These are phyloP conservation scores for Epizoanthus illoricatus DNA, from an alignment of 92 coral and sea anemone species.

Conservation along the genomic window DNA sequence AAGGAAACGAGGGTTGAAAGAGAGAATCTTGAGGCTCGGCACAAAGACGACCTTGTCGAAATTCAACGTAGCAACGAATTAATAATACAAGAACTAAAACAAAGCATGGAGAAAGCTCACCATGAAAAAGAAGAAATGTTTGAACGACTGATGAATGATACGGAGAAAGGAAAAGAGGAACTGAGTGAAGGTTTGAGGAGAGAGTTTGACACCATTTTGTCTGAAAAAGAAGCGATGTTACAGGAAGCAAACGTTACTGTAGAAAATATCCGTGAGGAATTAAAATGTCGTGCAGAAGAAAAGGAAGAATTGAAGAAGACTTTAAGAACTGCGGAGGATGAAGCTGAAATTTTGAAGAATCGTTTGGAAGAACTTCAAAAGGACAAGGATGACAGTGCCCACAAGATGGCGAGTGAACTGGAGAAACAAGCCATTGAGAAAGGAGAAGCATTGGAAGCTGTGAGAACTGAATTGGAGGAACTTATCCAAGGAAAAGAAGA, in stretches of 20 bases:
- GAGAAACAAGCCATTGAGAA: constrained; percentile 38
- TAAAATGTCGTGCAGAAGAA: constrained; percentile 19
- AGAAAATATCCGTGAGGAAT: constrained; percentile 32
- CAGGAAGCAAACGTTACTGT: constrained; percentile 31
- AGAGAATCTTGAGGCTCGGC: constrained; percentile 46
- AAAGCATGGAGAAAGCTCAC: constrained; percentile 57
- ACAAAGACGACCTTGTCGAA: constrained; percentile 27
- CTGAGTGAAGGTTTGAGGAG: constrained; percentile 48
- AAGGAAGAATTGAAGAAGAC: constrained; percentile 28
- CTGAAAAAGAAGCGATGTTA: constrained; percentile 49
- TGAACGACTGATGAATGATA: constrained; percentile 63
- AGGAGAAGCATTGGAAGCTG: constrained; percentile 40
- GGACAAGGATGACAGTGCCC: constrained; percentile 17
- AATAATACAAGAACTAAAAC: constrained; percentile 47
- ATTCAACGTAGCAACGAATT: constrained; percentile 32
- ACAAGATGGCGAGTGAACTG: constrained; percentile 33
- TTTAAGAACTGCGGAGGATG: constrained; percentile 39
- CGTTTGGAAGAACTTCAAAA: constrained; percentile 36
- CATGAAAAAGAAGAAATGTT: constrained; percentile 76
- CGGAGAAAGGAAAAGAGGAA: constrained; percentile 70
- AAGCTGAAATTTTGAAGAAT: constrained; percentile 24
- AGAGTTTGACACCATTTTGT: constrained; percentile 48
- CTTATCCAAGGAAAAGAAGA: constrained; percentile 41
- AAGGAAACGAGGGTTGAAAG: constrained; percentile 49
- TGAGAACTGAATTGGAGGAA: constrained; percentile 52